Evolutionary conservation across 53 echinoderm and acorn worm species (phyloP).

Genomic region (Holothuria leucospilota): DNA sequence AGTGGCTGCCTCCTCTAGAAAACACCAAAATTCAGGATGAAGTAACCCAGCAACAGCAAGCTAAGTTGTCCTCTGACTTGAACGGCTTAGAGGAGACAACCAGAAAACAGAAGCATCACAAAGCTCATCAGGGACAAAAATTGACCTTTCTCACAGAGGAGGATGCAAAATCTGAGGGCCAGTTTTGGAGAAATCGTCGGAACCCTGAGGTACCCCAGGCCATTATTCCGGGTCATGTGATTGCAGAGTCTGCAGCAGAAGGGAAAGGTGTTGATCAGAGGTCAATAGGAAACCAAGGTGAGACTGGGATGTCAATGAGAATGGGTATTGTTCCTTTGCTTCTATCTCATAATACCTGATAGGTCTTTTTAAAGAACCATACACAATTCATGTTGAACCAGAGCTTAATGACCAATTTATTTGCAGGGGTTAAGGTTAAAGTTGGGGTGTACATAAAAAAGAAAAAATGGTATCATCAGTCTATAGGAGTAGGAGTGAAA

Average conservation of each 20-base stretch:
- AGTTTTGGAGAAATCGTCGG: conserved; percentile 73
- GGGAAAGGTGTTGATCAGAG: neutral
- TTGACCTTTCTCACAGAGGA: conserved; percentile 87
- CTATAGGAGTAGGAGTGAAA: no score
- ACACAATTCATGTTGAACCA: no score
- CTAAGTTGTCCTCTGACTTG: neutral
- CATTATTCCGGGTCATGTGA: conserved; percentile 59
- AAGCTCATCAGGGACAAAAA: conserved; percentile 24
- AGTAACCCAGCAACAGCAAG: conserved; percentile 29
- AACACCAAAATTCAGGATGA: conserved; percentile 9
- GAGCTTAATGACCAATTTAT: no score
- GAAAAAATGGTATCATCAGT: no score
- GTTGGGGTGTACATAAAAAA: no score
- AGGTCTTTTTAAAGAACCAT: no score
- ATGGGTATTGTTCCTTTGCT: no score
- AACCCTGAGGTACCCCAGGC: conserved; percentile 53
- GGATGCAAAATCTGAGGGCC: conserved; percentile 73
- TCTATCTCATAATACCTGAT: no score
- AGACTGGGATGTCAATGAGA: neutral
- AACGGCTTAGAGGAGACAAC: neutral
- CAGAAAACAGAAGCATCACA: neutral
- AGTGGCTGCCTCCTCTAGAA: conserved; percentile 77
- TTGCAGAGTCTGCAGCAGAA: neutral
- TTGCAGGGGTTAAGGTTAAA: no score
- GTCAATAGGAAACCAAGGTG: neutral